Conservation (phyloP, 2,888 invertebrate genomes). For the Tipula helvola region DNA sequence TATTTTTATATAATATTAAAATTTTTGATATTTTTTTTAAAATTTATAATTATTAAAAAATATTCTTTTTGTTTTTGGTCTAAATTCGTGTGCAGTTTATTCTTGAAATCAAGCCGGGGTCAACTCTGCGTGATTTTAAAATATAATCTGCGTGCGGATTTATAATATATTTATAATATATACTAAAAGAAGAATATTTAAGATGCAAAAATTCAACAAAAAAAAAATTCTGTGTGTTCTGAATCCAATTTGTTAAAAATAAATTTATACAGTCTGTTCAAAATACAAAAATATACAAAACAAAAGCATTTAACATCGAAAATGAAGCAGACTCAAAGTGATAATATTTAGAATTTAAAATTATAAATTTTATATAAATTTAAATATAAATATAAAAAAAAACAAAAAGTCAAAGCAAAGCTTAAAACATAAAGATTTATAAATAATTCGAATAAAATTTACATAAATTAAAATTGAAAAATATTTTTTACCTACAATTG, state of each 20-base stretch:
- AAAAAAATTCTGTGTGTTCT: background rate
- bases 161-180: background rate
- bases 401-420: background rate
- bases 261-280: background rate
- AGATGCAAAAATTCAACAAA: background rate
- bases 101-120: background rate
- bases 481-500: slow-evolving; percentile 7
- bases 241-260: background rate
- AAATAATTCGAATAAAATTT: slow-evolving; percentile 9
- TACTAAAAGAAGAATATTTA: background rate
- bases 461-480: background rate
- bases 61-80: background rate
- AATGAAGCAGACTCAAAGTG: background rate
- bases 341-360: background rate
- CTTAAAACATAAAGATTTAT: background rate
- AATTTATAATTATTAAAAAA: background rate
- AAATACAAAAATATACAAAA: background rate
- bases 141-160: background rate
- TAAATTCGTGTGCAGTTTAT: background rate
- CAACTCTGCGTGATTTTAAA: background rate
- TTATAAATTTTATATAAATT: background rate
- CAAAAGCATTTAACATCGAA: background rate
- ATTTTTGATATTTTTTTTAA: background rate
- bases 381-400: background rate
- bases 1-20: slow-evolving; percentile 9